phyloP scores from a whole-genome alignment of 2,888 invertebrate species.

The Ephialtes manifestator region DNA sequence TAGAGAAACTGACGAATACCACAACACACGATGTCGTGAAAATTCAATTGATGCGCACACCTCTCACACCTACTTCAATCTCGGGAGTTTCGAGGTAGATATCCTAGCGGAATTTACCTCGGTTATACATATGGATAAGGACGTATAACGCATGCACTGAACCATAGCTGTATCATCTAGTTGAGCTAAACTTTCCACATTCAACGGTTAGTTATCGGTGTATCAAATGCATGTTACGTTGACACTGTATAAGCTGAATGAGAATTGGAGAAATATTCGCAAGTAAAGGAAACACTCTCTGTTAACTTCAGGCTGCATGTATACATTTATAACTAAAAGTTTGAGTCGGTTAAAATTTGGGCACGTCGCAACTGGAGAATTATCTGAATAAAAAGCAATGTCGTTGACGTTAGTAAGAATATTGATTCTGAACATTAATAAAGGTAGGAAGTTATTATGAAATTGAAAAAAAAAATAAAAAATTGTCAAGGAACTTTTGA shows the following conservation, averaged over 20 bases:
- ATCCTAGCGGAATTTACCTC: background rate
- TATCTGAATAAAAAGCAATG: no score
- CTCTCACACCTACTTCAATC: slow-evolving; percentile 9
- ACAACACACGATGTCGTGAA: background rate
- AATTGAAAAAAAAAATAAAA: no score
- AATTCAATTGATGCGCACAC: slow-evolving; percentile 40
- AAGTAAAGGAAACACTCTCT: background rate
- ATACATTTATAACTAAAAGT: no score
- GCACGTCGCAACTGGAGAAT: no score
- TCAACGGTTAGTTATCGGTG: slow-evolving; percentile 4
- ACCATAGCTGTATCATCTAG: background rate
- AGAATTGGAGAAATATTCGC: background rate
- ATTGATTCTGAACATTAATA: no score
- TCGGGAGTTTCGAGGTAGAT: background rate
- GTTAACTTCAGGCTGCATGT: background rate
- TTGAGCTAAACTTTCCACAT: background rate
- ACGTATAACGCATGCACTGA: slow-evolving; percentile 7
- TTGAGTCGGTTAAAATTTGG: no score
- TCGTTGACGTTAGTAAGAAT: no score
- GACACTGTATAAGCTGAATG: background rate
- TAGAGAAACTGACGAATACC: slow-evolving; percentile 12
- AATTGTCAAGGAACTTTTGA: no score
- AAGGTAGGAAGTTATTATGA: no score
- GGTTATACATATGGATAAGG: background rate
- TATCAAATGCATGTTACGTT: slow-evolving; percentile 5